Base-by-base conservation (phyloP, 2,797 vertebrate genomes). In the Rhinatrema bivittatum region DNA sequence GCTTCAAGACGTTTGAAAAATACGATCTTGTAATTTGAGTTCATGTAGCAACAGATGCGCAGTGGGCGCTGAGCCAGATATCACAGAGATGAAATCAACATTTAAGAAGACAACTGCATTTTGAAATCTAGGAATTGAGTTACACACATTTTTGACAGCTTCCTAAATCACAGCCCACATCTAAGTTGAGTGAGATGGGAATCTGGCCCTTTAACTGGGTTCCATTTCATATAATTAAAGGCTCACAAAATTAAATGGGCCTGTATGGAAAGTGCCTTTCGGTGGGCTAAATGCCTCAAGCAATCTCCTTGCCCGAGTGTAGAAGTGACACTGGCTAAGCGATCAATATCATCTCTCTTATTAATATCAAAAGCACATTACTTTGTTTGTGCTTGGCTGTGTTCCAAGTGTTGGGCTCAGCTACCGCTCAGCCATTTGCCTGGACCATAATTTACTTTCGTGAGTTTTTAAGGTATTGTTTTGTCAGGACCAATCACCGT, bases 301-400 rank as follows among this genome's bases (percentile, higher is more conserved):
- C 81, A 91, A 85, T 87, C 72, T 87, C 79, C 77, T 80, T 70
- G 70, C 74, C 68, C 26, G 67, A 68, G 70, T 72, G 25, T 16
- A 60, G 65, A 81, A 78, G 77, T 78, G 79, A 82, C 82, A 86
- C 80, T 77, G 74, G 81, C 84, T 72, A 48, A 32, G 37, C 46
- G 90, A 97, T 96, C 92, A 91, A 95, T 94, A 94, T 90, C 89
- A 88, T 91, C 91, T 91, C 81, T 80, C 87, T 94, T 97, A 97
- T 97, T 96, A 95, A 96, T 97, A 98, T 97, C 93, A 96, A 97
- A 98, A 92, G 90, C 90, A 46, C 87, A 96, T 96, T 95, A 96
- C 91, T 94, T 91, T 94, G 90, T 93, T 95, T 90, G 78, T 71
- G 78, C 83, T 87, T 95, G 92, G 89, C 89, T 65, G 59, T 1